Base-by-base conservation (phyloP, 2,888 invertebrate species). In the Leucophora obtusa region DNA sequence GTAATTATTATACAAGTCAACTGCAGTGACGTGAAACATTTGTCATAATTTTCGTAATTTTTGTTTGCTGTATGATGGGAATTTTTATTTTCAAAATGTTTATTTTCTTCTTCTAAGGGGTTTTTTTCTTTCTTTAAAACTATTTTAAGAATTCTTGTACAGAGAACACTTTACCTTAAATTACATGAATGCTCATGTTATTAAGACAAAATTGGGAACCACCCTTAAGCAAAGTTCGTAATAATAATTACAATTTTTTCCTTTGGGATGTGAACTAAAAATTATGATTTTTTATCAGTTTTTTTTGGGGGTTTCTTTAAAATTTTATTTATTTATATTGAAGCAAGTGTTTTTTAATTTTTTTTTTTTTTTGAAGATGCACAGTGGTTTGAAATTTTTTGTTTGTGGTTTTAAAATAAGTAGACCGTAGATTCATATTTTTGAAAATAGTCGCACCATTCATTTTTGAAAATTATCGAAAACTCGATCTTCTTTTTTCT, bases 11-110 rank as follows among this genome's bases (percentile, higher is more conserved):
- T 15, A 81, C 84, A 77, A 81, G 86, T 85, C 86, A 86, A 76
- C 82, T 83, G 85, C 87, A 86, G 82, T 85, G 87, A 87, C 85
- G 87, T 85, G 85, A 86, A 87, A 87, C 87, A 87, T 88, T 87
- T 87, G 88, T 87, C 87, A 88, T 87, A 86, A 73, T 85, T 84
- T 84, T 85, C 83, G 81, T 84, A 58, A 21, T 54, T 56, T 47
- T 28, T 63, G 18, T 38, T 35, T 47, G 21, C 9, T 43, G 4
- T 24, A 66, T 24, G 65, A 50, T 77, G 77, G 77, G 77, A 77
- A 77, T 24, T 56, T 76, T 75, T 65, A 24, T 62, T 59, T 28
- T 70, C 47, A 28, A 50, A 68, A 66, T 78, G n/a, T 60, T 24
- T 68, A 56, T 53, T 72, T 59, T 1, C 4, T 28, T 28, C 51